Evolutionary conservation across 2,888 invertebrate species (phyloP), one percentile per base, ranked within the genome.

Genomic region (Papilio elwesi): DNA sequence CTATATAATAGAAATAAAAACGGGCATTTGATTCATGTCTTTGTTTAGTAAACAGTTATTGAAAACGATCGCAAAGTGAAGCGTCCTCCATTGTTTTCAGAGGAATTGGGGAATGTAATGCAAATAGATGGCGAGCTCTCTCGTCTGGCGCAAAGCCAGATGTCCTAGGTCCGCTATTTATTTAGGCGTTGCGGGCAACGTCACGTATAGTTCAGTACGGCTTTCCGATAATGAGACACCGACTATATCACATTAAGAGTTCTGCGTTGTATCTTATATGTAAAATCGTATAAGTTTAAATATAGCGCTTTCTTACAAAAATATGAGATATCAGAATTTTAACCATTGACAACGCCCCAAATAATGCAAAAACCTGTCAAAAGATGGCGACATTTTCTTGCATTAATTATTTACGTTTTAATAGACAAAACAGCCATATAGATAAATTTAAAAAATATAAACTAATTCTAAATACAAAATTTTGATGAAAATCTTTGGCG

Each of bases 71-170:
- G 59, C 59, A 59, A 59, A 59, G 59, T 59, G 59, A 59, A 59
- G 38, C 59, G 13, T 38, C 38, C 59, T 38, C 38, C 59, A 59
- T 59, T 59, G 59, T 59, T 64, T 64, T 26, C 49, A 49, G 47
- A 64, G 64, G 47, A 49, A 49, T 49, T 59, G 64, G 64, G 49
- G 49, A 64, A 49, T 49, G 64, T 64, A 64, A 64, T 64, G 49
- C 64, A 64, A 64, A 64, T 64, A 49, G 49, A 64, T 64, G 26
- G 64, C 48, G 47, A 64, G 64, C 49, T 64, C 16, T 64, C 11
- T 49, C 43, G 43, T 43, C 49, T 64, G 64, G 64, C 64, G 26
- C 49, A 13, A 64, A 49, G 64, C 64, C 64, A 64, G 53, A 49
- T 13, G 26, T 64, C 64, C 49, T 12, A 26, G 64, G 16, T 26